These are phyloP conservation scores for Anoplius nigerrimus DNA, from an alignment of 2,888 invertebrate genomes.

Conservation along the genomic window DNA sequence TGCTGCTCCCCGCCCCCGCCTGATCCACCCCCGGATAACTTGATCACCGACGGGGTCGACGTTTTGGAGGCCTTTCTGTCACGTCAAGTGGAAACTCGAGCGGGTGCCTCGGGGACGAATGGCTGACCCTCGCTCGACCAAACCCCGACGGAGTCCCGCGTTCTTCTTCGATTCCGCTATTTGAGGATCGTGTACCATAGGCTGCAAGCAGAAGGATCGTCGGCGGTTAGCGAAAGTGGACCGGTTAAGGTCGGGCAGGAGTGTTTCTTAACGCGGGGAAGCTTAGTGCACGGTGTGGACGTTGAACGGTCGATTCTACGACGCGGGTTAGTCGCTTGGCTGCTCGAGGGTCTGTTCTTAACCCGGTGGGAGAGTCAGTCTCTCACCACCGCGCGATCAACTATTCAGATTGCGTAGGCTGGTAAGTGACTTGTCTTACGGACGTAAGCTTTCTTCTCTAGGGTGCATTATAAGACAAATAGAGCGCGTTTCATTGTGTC, in stretches of 20 bases:
- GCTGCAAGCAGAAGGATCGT: conserved; percentile 56
- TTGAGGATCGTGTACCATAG: conserved; percentile 67
- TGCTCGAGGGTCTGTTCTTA: too few species aligned
- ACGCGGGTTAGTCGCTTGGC: too few species aligned
- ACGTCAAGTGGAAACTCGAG: conserved; percentile 50
- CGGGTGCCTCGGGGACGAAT: conserved; percentile 35
- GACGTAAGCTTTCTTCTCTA: too few species aligned
- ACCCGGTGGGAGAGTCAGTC: too few species aligned
- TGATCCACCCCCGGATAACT: conserved; percentile 73
- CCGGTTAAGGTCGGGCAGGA: too few species aligned
- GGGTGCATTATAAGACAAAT: too few species aligned
- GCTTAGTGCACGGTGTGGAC: neutral
- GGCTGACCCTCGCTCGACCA: conserved; percentile 40
- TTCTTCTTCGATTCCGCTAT: conserved; percentile 59
- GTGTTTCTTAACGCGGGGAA: too few species aligned
- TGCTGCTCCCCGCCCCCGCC: conserved; percentile 66
- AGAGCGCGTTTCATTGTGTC: too few species aligned
- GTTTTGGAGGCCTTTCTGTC: conserved; percentile 72
- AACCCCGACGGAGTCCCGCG: conserved; percentile 32
- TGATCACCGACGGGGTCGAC: conserved; percentile 75
- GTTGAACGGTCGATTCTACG: neutral
- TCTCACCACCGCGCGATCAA: too few species aligned
- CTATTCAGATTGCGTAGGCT: too few species aligned
- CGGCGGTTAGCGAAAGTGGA: neutral
- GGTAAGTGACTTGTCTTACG: too few species aligned